A percentile compares a stretch with the other conserved stretches of the same genome.
These are phyloP conservation scores for Hippopotamus amphibius DNA, from an alignment of 2,113 vertebrate genomes.

Conservation along the genomic window DNA sequence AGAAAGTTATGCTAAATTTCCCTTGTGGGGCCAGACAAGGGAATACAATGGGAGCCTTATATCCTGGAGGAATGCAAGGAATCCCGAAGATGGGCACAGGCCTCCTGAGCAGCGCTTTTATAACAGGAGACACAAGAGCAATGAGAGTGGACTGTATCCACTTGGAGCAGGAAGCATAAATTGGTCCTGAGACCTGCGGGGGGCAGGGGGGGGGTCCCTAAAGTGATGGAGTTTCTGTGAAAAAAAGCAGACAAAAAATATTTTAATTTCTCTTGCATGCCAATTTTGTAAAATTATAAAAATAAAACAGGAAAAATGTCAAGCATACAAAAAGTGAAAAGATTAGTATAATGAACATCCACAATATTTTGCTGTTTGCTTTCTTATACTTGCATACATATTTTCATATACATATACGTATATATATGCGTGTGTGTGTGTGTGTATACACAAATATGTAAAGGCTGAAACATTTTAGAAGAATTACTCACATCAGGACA, in stretches of 20 bases:
- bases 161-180: conserved; percentile 39
- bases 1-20: conserved; percentile 58
- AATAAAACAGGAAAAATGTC: conserved; percentile 20
- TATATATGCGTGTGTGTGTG: accelerated
- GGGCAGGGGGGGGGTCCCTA: neutral
- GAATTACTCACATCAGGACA: neutral
- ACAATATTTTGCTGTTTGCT: neutral
- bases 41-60: conserved; percentile 77
- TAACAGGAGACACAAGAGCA: conserved; percentile 64
- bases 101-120: conserved; percentile 65
- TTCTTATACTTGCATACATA: conserved; percentile 8
- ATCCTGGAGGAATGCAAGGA: conserved; percentile 80
- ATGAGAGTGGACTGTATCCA: neutral
- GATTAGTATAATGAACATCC: neutral
- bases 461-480: neutral
- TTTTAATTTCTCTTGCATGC: neutral
- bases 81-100: conserved; percentile 80
- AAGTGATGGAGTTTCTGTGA: conserved; percentile 29
- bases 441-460: neutral
- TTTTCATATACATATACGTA: neutral
- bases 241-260: conserved; percentile 40
- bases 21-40: conserved; percentile 27
- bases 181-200: neutral
- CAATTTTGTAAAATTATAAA: conserved; percentile 30
- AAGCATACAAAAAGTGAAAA: conserved; percentile 19